Base-by-base conservation (phyloP, 2,113 vertebrate genomes). In the Balaeniceps rex region DNA sequence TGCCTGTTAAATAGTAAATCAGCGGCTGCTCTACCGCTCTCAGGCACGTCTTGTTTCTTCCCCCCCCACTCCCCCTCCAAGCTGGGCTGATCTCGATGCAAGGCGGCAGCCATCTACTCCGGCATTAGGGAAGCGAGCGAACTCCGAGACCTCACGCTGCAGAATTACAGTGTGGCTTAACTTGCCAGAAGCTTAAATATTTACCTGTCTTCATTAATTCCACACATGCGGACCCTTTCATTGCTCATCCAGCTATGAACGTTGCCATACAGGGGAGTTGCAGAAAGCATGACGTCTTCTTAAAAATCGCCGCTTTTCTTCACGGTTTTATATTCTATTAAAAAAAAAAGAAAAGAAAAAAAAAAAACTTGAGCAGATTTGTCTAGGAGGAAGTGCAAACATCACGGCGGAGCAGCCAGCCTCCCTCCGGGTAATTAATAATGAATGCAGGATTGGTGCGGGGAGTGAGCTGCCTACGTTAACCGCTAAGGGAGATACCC, bases 241-340 rank as follows among this genome's bases (percentile, higher is more conserved):
- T 98, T 99, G 98, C 97, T 98, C 98, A 99, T 98, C 98, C 98
- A 99, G 98, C 98, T 99, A 97, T 98, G 98, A 97, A 99, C 98
- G 26, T 99, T 98, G 96, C 98, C 98, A 98, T 99, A 99, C 97
- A 99, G 97, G 97, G 98, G 98, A 83, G 98, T 98, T 97, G 98
- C 98, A 97, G 98, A 99, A 96, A 99, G 98, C 98, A 99, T 99
- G 98, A 98, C 98, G 97, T 97, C 98, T 96, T 97, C 98, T 97
- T 98, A 98, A 97, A 96, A 96, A 97, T 91, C 82, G 44, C 74
- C 83, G 60, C 96, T 97, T 97, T 83, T 97, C 95, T 94, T 96
- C 97, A 97, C 54, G 19, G 91, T 94, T 97, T 97, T 98, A 86
- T 95, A 97, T 96, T 98, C 98, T 98, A 96, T 93, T 93, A 31